Percentiles rank a stretch among this genome's conserved stretches.
These are phyloP conservation scores for Loripinus fragilis DNA, from an alignment of 2,888 invertebrate species.

Conservation along the genomic window DNA sequence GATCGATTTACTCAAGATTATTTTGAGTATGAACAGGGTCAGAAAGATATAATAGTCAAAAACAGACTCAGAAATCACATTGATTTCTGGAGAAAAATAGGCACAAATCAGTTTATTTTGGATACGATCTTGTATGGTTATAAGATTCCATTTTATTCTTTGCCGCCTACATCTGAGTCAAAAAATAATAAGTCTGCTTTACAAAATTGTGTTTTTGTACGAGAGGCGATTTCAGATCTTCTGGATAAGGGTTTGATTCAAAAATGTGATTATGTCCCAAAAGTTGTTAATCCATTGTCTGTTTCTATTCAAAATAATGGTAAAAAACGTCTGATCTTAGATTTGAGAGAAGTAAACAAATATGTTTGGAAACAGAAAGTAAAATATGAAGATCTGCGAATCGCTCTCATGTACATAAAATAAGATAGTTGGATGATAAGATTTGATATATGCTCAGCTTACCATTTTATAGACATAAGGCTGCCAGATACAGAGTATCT, in stretches of 20 bases:
- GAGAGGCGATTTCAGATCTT: constrained; percentile 12
- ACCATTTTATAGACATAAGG: constrained; percentile 31
- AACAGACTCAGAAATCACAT: constrained; percentile 30
- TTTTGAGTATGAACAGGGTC: constrained; percentile 7
- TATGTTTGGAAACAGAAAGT: constrained; percentile 28
- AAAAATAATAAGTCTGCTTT: constrained; percentile 10
- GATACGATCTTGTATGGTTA: too few species aligned
- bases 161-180: not conserved
- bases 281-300: constrained; percentile 19
- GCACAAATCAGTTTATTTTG: too few species aligned
- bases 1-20: not conserved
- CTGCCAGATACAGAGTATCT: too few species aligned
- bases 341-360: constrained; percentile 21
- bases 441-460: constrained; percentile 32
- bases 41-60: constrained; percentile 36
- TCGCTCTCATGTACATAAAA: constrained; percentile 11
- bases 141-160: too few species aligned
- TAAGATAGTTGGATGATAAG: constrained; percentile 28
- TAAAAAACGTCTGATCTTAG: constrained; percentile 21
- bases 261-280: constrained; percentile 12
- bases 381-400: constrained; percentile 27
- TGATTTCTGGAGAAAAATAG: constrained; percentile 23
- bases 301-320: constrained; percentile 22
- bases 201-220: constrained; percentile 5
- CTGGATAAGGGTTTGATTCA: constrained; percentile 12